Percentiles rank a stretch among this genome's conserved stretches.
phyloP scores from a whole-genome alignment of 1,140 invertebrate genomes.

The Leptopilina clavipes region DNA sequence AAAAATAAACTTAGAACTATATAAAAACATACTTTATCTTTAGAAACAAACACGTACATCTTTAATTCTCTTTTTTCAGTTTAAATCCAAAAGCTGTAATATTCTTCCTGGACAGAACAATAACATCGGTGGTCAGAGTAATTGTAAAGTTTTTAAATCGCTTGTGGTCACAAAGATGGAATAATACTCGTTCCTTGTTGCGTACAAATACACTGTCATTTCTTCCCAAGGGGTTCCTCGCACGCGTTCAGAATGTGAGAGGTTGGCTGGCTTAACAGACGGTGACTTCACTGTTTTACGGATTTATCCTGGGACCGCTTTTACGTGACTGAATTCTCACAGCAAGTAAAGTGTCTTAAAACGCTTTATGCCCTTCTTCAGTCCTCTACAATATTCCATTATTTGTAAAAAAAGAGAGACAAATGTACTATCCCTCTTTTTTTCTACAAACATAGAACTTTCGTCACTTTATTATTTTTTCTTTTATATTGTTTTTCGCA shows the following conservation, averaged over 20 bases:
- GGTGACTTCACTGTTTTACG: slow-evolving; percentile 46
- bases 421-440: slow-evolving; percentile 9
- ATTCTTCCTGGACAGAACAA: neutral
- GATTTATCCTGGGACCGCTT: slow-evolving; percentile 52
- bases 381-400: slow-evolving; percentile 8
- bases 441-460: neutral
- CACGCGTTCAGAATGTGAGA: slow-evolving; percentile 60
- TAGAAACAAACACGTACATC: neutral
- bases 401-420: neutral
- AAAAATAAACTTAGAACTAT: too few species aligned
- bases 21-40: too few species aligned
- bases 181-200: slow-evolving; percentile 27
- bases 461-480: slow-evolving; percentile 30
- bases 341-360: slow-evolving; percentile 25
- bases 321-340: slow-evolving; percentile 49
- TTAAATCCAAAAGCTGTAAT: neutral
- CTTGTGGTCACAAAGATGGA: slow-evolving; percentile 10
- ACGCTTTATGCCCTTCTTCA: slow-evolving; percentile 12
- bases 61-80: neutral
- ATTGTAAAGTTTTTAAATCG: slow-evolving; percentile 5
- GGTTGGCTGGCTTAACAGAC: slow-evolving; percentile 34
- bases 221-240: slow-evolving; percentile 51
- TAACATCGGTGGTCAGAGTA: neutral
- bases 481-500: neutral
- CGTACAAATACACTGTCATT: slow-evolving; percentile 26